Base-by-base conservation (phyloP, 2,888 invertebrate species). In the Acanthoscelides obtectus region DNA sequence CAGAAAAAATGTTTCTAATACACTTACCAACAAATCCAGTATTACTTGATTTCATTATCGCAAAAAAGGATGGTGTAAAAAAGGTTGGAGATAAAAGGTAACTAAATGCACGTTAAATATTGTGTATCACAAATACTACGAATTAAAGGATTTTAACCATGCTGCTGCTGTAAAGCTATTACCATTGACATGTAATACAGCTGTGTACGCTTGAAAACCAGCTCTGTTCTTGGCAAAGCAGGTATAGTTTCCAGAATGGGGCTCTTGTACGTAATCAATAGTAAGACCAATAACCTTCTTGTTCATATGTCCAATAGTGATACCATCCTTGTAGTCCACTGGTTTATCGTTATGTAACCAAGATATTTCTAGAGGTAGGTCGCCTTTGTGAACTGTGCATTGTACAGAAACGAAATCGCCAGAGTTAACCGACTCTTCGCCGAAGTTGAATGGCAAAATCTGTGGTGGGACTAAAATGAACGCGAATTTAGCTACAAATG, bases 331-430 rank as follows among this genome's bases (percentile, higher is more conserved):
- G 22, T 71, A 67, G 20, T 64, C 81, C 20, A 88, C 79, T 27
- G 81, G 76, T 75, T 83, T 83, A 71, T 84, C 86, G 77, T 89
- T 87, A 80, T 89, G 88, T 68, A 87, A 89, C 94, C 94, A 95
- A 69, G 88, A 88, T 73, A 95, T 91, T 76, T 89, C 89, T 71
- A 95, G 87, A 8, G 95, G 95, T 75, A 91, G 75, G 83, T 95
- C 95, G 64, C 95, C 94, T 84, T 92, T 92, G 77, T 88, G 89
- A 22, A 92, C 92, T 66, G 90, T 89, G 83, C 94, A 94, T 70
- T 73, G 75, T 4, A 80, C 74, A 2, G 81, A 78, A 21, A 79
- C 78, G 68, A 80, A 76, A 66, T 83, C 83, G 0, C 82, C 83
- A 20, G 80, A 77, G 75, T 85, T 82, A 69, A 89, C 87, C 68